Base-by-base conservation (phyloP, 1,140 invertebrate genomes). In the Anthonomus grandis region DNA sequence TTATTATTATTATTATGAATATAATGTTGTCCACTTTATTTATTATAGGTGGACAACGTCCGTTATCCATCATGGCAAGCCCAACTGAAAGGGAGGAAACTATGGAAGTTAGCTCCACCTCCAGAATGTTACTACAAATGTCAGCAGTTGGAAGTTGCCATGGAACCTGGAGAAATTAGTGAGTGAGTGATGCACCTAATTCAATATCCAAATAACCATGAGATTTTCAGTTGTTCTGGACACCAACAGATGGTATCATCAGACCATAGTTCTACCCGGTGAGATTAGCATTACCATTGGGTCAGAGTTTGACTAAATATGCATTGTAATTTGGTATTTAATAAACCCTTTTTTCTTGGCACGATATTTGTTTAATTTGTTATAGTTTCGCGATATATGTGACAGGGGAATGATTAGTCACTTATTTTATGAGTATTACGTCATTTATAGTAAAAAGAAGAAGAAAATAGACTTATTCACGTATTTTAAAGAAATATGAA, bases 221-320 rank as follows among this genome's bases (percentile, higher is more conserved):
- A 36, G 21, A 51, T n/a, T 83, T 83, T n/a, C 75, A 93, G 90
- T 94, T 80, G 84, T 92, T 37, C 73, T 97, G 58, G 92, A 97
- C 73, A 96, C 93, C 0, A 95, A 97, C 72, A 84, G 86, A 53
- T 97, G 95, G 94, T 97, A 93, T 69, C 95, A 97, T 76, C 84
- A 90, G 67, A 97, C 95, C 0, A 74, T 81, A 60, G 90, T 95
- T 50, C 78, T 93, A 19, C 89, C 91, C 1, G 81, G 88, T 23
- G 88, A 91, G 56, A 85, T 96, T 59, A 97, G 93, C 75, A 93
- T 97, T 52, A 94, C 93, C 0, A 96, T 97, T 66, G 94, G 95
- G 18, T 91, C 93, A 0, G 95, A 97, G 74, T 97, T 91, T 69
- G 93, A 97, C 72, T 95, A 76, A 81, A 58, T 27, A n/a, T n/a